phyloP scores from a whole-genome alignment of 2,888 invertebrate genomes.

The Busseola fusca region DNA sequence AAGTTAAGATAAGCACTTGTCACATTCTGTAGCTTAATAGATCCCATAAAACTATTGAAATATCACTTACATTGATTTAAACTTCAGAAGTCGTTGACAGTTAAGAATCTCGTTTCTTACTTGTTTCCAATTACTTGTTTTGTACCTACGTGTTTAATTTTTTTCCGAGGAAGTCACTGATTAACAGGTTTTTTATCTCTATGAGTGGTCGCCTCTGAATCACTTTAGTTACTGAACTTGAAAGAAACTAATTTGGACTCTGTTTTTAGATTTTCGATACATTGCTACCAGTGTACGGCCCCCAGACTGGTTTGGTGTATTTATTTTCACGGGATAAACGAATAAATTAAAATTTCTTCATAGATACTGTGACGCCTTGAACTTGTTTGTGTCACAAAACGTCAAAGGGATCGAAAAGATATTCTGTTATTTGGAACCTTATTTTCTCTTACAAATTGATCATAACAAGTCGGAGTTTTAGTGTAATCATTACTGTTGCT shows the following conservation, averaged over 20 bases:
- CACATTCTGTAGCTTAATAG: constrained; percentile 43
- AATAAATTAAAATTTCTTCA: constrained; percentile 56
- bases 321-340: constrained; percentile 35
- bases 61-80: constrained; percentile 57
- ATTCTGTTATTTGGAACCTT: constrained; percentile 49
- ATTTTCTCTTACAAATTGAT: constrained; percentile 41
- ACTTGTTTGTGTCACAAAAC: constrained; percentile 52
- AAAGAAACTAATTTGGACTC: constrained; percentile 59
- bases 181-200: constrained; percentile 80
- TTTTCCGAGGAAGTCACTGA: constrained; percentile 79
- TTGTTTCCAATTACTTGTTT: constrained; percentile 75
- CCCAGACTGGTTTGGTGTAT: constrained; percentile 22
- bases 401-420: constrained; percentile 51
- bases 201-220: constrained; percentile 74
- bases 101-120: constrained; percentile 69
- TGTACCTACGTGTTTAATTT: constrained; percentile 75
- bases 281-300: constrained; percentile 11
- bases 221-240: constrained; percentile 68
- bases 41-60: constrained; percentile 40
- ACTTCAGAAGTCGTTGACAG: constrained; percentile 61
- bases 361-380: constrained; percentile 38
- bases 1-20: constrained; percentile 42
- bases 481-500: constrained; percentile 29
- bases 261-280: constrained; percentile 37
- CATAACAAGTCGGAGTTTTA: constrained; percentile 20